Evolutionary conservation across 2,888 invertebrate species (phyloP).

Genomic region (Drosophila kanekoi): DNA sequence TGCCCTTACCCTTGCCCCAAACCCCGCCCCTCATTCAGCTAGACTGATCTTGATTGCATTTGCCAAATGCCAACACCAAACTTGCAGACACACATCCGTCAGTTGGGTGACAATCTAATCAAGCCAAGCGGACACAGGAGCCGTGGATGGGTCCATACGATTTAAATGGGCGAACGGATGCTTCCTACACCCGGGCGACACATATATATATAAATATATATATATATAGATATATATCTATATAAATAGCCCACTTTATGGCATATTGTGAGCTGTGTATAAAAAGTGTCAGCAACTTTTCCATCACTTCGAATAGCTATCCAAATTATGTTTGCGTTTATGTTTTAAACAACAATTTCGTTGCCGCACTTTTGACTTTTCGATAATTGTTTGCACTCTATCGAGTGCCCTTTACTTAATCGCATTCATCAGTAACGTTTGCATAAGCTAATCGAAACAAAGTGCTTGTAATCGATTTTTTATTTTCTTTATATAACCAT

Average conservation of each 20-base stretch:
- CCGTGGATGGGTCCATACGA: slow-evolving; percentile 4
- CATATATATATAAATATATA: too few relatives aligned
- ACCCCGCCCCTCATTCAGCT: slow-evolving; percentile 4
- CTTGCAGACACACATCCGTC: slow-evolving; percentile 53
- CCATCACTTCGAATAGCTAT: too few relatives aligned
- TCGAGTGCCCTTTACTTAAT: slow-evolving; percentile 1
- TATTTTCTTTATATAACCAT: too few relatives aligned
- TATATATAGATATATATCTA: too few relatives aligned
- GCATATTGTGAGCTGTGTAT: too few relatives aligned
- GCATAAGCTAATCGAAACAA: too few relatives aligned
- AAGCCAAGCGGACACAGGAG: slow-evolving; percentile 41
- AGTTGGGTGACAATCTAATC: slow-evolving; percentile 71
- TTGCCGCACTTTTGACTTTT: neutral
- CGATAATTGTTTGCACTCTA: neutral
- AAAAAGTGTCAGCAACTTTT: slow-evolving; percentile 20
- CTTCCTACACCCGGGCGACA: too few relatives aligned
- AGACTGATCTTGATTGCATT: slow-evolving; percentile 77
- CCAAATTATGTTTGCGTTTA: neutral
- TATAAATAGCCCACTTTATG: too few relatives aligned
- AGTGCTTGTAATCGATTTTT: too few relatives aligned
- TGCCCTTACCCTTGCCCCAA: too few relatives aligned
- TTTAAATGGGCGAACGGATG: slow-evolving; percentile 6
- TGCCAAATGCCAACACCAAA: slow-evolving; percentile 69
- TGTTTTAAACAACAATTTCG: slow-evolving; percentile 12
- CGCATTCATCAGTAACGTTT: slow-evolving; percentile 1